phyloP scores from a whole-genome alignment of 2,113 vertebrate species.

The Varanus salvator region DNA sequence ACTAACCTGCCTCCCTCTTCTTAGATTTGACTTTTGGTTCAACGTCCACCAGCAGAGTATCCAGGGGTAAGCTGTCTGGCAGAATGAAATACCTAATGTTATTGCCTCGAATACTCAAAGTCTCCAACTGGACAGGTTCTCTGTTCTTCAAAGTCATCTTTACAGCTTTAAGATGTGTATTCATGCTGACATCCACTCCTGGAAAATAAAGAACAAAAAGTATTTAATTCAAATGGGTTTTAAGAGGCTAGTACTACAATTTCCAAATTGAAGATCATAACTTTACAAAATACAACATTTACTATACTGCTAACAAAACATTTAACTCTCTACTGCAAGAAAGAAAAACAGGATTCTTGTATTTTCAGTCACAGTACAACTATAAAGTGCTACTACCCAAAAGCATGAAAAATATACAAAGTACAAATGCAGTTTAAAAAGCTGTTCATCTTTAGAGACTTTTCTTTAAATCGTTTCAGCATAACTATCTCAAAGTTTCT shows the following conservation, averaged over 20 bases:
- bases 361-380: neutral
- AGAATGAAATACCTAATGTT: slow-evolving; percentile 99
- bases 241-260: neutral
- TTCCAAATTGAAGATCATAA: neutral
- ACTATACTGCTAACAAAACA: neutral
- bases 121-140: slow-evolving; percentile 96
- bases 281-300: neutral
- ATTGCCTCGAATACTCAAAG: slow-evolving; percentile 96
- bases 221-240: neutral
- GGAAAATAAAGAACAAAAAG: slow-evolving; percentile 4
- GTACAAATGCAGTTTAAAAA: neutral
- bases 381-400: neutral
- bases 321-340: neutral
- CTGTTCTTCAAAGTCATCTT: slow-evolving; percentile 99
- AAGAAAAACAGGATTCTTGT: neutral
- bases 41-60: slow-evolving; percentile 97
- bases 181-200: slow-evolving; percentile 99
- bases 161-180: slow-evolving; percentile 97
- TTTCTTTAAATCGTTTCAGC: neutral
- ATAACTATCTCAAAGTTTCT: no score
- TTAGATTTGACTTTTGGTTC: slow-evolving; percentile 99
- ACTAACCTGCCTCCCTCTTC: slow-evolving; percentile 97
- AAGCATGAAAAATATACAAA: neutral
- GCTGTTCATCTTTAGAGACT: neutral
- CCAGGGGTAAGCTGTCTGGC: slow-evolving; percentile 95